Evolutionary conservation across 2,888 invertebrate species (phyloP).

Genomic region (Eurois occulta): DNA sequence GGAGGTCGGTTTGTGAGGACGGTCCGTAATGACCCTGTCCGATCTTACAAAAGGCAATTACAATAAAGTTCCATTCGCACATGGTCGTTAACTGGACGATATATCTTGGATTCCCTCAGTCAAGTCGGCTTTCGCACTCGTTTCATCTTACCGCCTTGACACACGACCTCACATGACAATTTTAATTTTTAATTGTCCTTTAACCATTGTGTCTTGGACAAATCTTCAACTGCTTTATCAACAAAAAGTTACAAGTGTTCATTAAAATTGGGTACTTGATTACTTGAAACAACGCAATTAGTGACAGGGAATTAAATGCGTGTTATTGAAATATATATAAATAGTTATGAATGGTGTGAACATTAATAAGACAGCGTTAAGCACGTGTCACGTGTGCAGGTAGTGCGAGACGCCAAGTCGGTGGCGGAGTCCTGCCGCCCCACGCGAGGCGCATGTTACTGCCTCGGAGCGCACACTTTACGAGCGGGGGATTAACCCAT

Average conservation of each 20-base stretch:
- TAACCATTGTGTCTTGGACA: constrained; percentile 38
- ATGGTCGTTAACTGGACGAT: constrained; percentile 90
- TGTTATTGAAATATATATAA: neutral
- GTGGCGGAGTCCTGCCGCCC: constrained; percentile 65
- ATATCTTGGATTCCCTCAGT: constrained; percentile 88
- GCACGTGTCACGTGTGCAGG: constrained; percentile 63
- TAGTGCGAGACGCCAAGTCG: constrained; percentile 67
- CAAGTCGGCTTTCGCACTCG: constrained; percentile 80
- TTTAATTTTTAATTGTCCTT: constrained; percentile 64
- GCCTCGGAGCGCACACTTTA: constrained; percentile 88
- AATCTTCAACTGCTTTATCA: constrained; percentile 22
- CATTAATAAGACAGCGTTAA: constrained; percentile 39
- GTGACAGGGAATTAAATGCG: neutral
- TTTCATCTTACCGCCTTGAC: constrained; percentile 78
- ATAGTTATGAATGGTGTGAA: constrained; percentile 19
- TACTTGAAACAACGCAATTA: neutral
- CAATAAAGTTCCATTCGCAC: constrained; percentile 90
- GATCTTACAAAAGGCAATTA: constrained; percentile 91
- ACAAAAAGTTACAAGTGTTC: neutral
- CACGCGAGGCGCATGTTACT: constrained; percentile 85
- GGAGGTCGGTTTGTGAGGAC: constrained; percentile 84
- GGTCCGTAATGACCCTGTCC: constrained; percentile 88
- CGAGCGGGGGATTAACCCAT: constrained; percentile 90
- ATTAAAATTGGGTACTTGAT: constrained; percentile 1
- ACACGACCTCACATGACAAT: constrained; percentile 64